A percentile compares a stretch with the other conserved stretches of the same genome.
phyloP scores from a whole-genome alignment of 2,113 vertebrate species.

The Megalops atlanticus region DNA sequence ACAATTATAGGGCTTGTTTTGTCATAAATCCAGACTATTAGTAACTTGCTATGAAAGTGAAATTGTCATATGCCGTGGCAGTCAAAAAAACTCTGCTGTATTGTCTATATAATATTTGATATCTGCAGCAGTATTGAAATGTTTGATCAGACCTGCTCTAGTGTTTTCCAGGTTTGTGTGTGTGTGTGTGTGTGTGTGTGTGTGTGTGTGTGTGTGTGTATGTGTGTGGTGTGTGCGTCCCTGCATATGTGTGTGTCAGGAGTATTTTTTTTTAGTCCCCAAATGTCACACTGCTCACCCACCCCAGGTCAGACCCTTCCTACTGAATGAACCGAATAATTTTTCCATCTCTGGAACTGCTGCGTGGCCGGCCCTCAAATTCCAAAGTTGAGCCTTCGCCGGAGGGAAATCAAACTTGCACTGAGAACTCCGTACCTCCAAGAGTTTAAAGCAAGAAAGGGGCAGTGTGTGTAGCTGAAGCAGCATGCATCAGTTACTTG shows the following conservation, averaged over 20 bases:
- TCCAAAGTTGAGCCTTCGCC: background rate
- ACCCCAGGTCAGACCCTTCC: background rate
- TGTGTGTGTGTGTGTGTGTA: background rate
- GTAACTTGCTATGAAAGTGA: too few relatives aligned
- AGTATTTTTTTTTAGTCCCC: background rate
- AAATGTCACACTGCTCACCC: background rate
- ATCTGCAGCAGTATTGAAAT: too few relatives aligned
- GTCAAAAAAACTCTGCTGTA: too few relatives aligned
- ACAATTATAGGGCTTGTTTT: too few relatives aligned
- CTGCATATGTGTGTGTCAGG: background rate
- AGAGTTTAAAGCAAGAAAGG: background rate
- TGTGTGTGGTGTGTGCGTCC: background rate
- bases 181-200: background rate
- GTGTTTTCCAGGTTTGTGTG: background rate
- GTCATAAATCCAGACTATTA: too few relatives aligned
- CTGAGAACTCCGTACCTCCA: background rate
- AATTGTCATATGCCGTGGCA: too few relatives aligned
- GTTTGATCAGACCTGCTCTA: too few relatives aligned
- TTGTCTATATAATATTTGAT: too few relatives aligned
- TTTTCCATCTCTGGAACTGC: constrained; percentile 2
- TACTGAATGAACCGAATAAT: background rate
- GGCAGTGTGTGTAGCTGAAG: background rate
- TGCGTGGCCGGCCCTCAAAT: background rate
- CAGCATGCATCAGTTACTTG: background rate
- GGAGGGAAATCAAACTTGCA: background rate